Evolutionary conservation across 2,797 vertebrate species (phyloP).

Genomic region (Neoniphon sammara): DNA sequence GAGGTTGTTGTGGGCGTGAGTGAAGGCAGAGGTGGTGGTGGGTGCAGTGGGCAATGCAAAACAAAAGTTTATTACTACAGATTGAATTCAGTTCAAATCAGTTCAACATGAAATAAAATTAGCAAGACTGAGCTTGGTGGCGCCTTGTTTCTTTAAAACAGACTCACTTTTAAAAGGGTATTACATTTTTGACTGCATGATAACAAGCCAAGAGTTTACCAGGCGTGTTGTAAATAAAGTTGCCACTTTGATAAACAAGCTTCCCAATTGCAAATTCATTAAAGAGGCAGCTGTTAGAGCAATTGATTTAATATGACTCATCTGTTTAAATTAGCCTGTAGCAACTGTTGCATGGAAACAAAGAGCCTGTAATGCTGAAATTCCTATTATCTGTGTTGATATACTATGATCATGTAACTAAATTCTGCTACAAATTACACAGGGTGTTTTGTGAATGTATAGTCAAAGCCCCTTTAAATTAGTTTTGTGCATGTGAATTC

Average conservation of each 20-base stretch:
- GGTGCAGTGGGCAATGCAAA: constrained; percentile 47
- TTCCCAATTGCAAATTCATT: constrained; percentile 58
- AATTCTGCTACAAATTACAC: constrained; percentile 13
- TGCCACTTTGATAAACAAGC: constrained; percentile 46
- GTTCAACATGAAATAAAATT: constrained; percentile 14
- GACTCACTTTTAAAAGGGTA: constrained; percentile 33
- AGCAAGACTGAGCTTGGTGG: neutral
- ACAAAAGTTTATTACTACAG: constrained; percentile 28
- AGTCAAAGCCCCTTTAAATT: neutral
- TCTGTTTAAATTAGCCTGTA: constrained; percentile 54
- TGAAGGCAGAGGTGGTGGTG: constrained; percentile 58
- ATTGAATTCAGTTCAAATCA: constrained; percentile 1
- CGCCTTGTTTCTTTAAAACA: constrained; percentile 21
- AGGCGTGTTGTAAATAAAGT: constrained; percentile 44
- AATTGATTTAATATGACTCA: constrained; percentile 47
- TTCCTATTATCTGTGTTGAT: constrained; percentile 15
- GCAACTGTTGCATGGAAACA: constrained; percentile 28
- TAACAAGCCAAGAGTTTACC: constrained; percentile 33
- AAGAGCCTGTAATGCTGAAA: constrained; percentile 37
- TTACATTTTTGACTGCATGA: constrained; percentile 41
- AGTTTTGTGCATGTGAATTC: neutral
- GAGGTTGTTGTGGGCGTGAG: constrained; percentile 67
- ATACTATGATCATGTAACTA: constrained; percentile 1
- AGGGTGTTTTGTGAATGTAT: neutral
- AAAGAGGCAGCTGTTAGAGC: constrained; percentile 55